Percentiles rank a stretch among this genome's conserved stretches.
These are phyloP conservation scores for Oxytorus armatus DNA, from an alignment of 2,888 invertebrate genomes.

Conservation along the genomic window DNA sequence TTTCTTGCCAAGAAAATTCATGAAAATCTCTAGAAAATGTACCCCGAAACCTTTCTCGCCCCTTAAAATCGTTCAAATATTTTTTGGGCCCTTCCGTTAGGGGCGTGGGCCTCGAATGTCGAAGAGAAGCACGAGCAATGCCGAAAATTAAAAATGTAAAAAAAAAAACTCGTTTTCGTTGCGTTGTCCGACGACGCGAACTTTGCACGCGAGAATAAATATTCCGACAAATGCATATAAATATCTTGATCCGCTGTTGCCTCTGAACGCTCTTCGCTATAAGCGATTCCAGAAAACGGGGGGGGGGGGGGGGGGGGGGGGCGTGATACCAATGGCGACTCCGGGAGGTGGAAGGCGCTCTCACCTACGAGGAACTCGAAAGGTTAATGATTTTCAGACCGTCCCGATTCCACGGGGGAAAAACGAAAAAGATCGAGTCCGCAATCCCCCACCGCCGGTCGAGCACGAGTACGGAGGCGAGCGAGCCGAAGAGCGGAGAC, in stretches of 20 bases:
- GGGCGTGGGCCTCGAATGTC: no score
- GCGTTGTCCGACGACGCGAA: background rate
- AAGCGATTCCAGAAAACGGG: constrained; percentile 47
- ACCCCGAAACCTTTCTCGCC: no score
- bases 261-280: constrained; percentile 57
- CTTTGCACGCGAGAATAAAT: background rate
- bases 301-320: constrained; percentile 8
- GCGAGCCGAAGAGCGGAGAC: background rate
- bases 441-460: constrained; percentile 19
- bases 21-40: no score
- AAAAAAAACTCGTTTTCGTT: no score
- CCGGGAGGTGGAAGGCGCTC: constrained; percentile 62
- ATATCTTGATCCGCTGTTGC: constrained; percentile 24
- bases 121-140: no score
- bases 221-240: constrained; percentile 22
- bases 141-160: no score
- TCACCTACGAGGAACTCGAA: constrained; percentile 70
- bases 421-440: constrained; percentile 58
- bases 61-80: no score
- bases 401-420: constrained; percentile 57
- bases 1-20: no score
- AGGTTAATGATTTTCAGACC: constrained; percentile 78
- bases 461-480: constrained; percentile 32
- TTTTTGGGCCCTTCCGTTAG: no score
- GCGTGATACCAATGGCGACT: constrained; percentile 55